A percentile compares a stretch with the other conserved stretches of the same genome.
Conservation (phyloP, 2,888 invertebrate species). For the Dynastes grantii region DNA sequence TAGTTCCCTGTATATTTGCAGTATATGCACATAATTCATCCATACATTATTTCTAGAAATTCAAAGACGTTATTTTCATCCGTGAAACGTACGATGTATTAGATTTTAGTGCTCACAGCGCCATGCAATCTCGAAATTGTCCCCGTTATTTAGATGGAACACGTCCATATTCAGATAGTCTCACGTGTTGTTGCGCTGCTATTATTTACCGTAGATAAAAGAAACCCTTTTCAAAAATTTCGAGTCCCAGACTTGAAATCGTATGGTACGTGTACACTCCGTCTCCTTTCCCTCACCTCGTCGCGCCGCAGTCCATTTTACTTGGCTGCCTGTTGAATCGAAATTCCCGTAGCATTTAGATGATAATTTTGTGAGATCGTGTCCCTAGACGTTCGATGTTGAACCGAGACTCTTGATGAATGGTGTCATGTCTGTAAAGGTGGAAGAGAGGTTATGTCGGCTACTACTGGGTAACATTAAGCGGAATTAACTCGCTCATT, state of each 20-base stretch:
- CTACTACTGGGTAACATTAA: conserved; percentile 27
- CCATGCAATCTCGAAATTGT: conserved; percentile 21
- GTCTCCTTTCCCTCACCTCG: background rate
- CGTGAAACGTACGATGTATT: background rate
- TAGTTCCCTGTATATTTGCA: too few species aligned
- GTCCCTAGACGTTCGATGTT: conserved; percentile 57
- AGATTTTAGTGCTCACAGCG: background rate
- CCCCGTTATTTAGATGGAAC: conserved; percentile 11
- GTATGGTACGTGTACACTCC: conserved; percentile 20
- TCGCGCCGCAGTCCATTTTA: conserved; percentile 48
- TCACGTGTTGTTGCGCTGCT: conserved; percentile 51
- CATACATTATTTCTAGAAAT: too few species aligned
- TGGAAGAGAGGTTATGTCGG: conserved; percentile 43
- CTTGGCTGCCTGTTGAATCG: conserved; percentile 59
- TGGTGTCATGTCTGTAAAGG: conserved; percentile 54
- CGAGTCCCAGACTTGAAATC: conserved; percentile 41
- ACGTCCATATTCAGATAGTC: conserved; percentile 54
- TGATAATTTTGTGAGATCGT: conserved; percentile 62
- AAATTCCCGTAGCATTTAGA: conserved; percentile 63
- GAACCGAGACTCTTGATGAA: conserved; percentile 53
- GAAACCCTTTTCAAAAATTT: conserved; percentile 53
- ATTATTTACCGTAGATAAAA: conserved; percentile 57
- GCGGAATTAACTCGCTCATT: background rate
- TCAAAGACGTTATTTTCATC: too few species aligned
- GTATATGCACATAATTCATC: too few species aligned